Evolutionary conservation across 2,113 vertebrate genomes (phyloP).

Genomic region (Tachysurus vachellii): DNA sequence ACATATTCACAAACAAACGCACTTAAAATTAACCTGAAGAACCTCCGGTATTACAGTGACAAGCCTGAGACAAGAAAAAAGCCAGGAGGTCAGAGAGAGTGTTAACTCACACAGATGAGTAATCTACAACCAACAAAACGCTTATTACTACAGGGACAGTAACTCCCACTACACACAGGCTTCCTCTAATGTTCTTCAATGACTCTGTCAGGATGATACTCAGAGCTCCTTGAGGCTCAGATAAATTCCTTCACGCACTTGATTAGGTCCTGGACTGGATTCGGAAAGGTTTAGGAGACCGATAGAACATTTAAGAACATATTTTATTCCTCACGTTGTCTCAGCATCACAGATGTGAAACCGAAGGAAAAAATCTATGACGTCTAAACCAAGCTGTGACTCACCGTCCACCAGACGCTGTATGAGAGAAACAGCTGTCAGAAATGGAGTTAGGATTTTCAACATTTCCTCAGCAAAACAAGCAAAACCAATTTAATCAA

Average conservation of each 20-base stretch:
- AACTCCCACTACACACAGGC: not conserved
- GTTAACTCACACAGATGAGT: conserved; percentile 17
- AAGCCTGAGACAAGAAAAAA: conserved; percentile 22
- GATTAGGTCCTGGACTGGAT: not conserved
- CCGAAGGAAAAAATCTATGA: not conserved
- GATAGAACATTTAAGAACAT: not conserved
- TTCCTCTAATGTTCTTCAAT: conserved; percentile 12
- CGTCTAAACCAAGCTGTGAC: not conserved
- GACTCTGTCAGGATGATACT: conserved; percentile 17
- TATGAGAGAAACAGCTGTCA: not conserved
- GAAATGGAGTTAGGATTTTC: not conserved
- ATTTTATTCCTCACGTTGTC: not conserved
- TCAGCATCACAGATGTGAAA: not conserved
- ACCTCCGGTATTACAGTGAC: conserved; percentile 8
- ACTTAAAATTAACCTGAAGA: conserved; percentile 7
- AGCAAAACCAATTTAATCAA: not conserved
- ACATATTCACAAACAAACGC: conserved; percentile 29
- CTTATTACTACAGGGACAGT: conserved; percentile 32
- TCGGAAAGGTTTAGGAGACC: not conserved
- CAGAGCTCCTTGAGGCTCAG: not conserved
- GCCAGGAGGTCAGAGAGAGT: conserved; percentile 29
- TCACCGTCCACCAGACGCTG: not conserved
- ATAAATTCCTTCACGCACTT: conserved; percentile 19
- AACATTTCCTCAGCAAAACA: not conserved
- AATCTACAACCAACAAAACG: conserved; percentile 41